Base-by-base conservation (phyloP, 2,113 vertebrate species). In the Xenus cinereus region DNA sequence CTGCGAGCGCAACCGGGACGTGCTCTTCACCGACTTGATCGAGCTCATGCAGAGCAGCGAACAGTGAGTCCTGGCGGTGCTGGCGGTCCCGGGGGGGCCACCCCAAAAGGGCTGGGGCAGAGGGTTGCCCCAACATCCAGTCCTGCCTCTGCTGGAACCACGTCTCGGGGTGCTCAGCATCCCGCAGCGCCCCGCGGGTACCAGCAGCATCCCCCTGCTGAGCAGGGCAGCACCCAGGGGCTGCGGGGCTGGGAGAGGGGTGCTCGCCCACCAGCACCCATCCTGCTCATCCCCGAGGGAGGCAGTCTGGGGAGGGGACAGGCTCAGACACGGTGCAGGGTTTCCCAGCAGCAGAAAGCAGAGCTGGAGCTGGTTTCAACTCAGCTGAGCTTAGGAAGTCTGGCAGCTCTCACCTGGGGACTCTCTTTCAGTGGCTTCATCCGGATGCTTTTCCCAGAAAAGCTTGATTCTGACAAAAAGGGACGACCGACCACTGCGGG, bases 31-130 rank as follows among this genome's bases (percentile, higher is more conserved):
- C 0, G 99, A 99, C 96, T 98, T 99, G 81, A 99, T 99, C 2
- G 99, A 99, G 95, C 98, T 99, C 69, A 99, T 99, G 99, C 99
- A 99, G 96, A 99, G 98, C 98, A 99, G 99, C 4, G 98, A 99
- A 95, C 94, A 98, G 99, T 99, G 97, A 98, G 99, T 99, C 30
- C 10, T 10, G 60, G 39, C 53, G 6, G 8, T 0, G 6, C 27
- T 12, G 39, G 39, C 2, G 11, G 39, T 12, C 17, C 59, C 3
- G 7, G 5, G 0, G 0, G 35, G 39, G 7, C 6, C 43, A 30
- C 41, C 50, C 46, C 67, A 24, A 30, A 57, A 63, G 46, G 60
- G 30, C 46, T 54, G 67, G 32, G 60, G 26, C 12, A 14, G 4
- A 14, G 20, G 39, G 62, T 28, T 41, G 21, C 74, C 48, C 48